Percentiles rank a stretch among this genome's conserved stretches.
These are phyloP conservation scores for Pachyramphus minor DNA, from an alignment of 2,113 vertebrate genomes.

Conservation along the genomic window DNA sequence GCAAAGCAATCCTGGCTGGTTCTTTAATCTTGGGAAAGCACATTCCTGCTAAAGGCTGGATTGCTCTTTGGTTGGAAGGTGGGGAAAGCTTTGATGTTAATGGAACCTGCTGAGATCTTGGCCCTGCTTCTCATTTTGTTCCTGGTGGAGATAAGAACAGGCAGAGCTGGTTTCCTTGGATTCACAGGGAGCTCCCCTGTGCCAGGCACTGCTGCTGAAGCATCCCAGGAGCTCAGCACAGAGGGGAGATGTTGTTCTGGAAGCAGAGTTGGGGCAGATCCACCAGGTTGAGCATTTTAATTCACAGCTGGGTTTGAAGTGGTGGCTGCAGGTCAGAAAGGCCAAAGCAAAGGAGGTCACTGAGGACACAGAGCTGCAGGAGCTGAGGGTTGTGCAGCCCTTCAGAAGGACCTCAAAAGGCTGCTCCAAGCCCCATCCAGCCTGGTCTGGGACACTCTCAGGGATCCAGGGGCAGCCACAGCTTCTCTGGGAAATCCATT, in stretches of 20 bases:
- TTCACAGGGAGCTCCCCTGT: background rate
- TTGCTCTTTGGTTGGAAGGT: background rate
- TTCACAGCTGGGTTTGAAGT: background rate
- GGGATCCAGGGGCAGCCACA: background rate
- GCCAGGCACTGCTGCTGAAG: background rate
- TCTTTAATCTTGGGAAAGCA: background rate
- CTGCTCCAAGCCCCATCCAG: fast-evolving
- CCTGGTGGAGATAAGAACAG: background rate
- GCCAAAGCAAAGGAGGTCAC: fast-evolving
- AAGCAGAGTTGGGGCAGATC: background rate
- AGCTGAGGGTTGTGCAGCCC: fast-evolving
- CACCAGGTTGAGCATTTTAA: fast-evolving
- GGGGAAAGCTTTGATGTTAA: background rate
- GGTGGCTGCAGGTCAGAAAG: fast-evolving
- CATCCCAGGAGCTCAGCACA: background rate
- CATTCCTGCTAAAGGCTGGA: background rate
- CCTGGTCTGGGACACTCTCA: fast-evolving
- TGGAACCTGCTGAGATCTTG: background rate
- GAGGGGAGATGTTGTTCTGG: background rate
- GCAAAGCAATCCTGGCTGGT: background rate
- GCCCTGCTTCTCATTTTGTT: background rate
- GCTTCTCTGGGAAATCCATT: background rate
- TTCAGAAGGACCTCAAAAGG: background rate
- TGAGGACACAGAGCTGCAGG: background rate
- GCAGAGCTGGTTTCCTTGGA: background rate